Percentiles rank a stretch among this genome's conserved stretches.
phyloP scores from a whole-genome alignment of 2,888 invertebrate genomes.

The Saturnia japonica region DNA sequence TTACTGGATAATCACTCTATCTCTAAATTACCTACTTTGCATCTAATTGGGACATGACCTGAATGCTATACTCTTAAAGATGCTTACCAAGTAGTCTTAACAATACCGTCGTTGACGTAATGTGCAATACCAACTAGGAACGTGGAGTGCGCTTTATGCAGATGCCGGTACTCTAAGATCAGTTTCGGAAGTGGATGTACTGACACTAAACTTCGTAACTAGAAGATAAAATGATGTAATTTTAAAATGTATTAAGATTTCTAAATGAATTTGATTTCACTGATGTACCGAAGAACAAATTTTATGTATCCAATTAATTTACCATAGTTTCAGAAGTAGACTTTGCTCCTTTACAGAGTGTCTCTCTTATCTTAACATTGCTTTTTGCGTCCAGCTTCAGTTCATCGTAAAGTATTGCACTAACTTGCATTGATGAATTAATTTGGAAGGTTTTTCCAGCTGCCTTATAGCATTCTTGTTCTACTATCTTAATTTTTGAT shows the following conservation, averaged over 20 bases:
- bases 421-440: constrained; percentile 66
- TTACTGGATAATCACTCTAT: no score
- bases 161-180: constrained; percentile 71
- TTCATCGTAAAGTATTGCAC: constrained; percentile 70
- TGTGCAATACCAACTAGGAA: constrained; percentile 68
- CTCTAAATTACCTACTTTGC: no score
- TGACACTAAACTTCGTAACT: constrained; percentile 63
- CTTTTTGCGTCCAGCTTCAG: constrained; percentile 62
- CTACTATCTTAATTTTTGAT: constrained; percentile 50
- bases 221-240: constrained; percentile 9
- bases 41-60: no score
- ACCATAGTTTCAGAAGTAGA: constrained; percentile 76
- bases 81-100: constrained; percentile 69
- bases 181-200: constrained; percentile 68
- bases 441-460: constrained; percentile 69
- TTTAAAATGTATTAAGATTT: no score
- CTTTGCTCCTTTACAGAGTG: constrained; percentile 59
- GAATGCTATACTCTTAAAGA: no score
- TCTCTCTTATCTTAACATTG: constrained; percentile 63
- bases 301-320: constrained; percentile 3
- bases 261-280: neutral
- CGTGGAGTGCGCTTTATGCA: constrained; percentile 75
- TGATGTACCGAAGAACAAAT: neutral
- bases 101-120: constrained; percentile 57
- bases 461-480: constrained; percentile 59